These are phyloP conservation scores for Pterois miles DNA, from an alignment of 2,797 vertebrate species.

Conservation along the genomic window DNA sequence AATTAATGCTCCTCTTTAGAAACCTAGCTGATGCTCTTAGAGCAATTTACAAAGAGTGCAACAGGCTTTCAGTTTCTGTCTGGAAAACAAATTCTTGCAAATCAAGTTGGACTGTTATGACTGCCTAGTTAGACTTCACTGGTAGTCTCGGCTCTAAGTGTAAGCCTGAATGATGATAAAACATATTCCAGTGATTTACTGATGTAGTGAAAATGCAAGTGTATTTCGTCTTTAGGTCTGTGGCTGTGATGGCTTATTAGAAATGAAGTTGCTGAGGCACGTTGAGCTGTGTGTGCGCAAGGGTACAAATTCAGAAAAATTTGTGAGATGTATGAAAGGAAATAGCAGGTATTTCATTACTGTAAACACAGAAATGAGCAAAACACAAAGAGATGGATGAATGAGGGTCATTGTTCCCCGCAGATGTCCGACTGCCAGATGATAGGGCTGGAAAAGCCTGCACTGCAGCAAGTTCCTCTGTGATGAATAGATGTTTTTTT, in stretches of 20 bases:
- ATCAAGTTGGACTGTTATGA: slow-evolving; percentile 4
- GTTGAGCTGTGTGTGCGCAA: neutral
- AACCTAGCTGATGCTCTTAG: neutral
- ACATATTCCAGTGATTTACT: slow-evolving; percentile 10
- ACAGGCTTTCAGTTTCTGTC: slow-evolving; percentile 1
- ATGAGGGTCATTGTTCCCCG: slow-evolving; percentile 33
- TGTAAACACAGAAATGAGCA: slow-evolving; percentile 6
- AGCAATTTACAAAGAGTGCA: neutral
- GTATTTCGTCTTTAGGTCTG: neutral
- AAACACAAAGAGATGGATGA: neutral
- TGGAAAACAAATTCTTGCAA: slow-evolving; percentile 14
- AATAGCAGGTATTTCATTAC: neutral
- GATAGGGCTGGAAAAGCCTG: slow-evolving; percentile 5
- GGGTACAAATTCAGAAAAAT: neutral
- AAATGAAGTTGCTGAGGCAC: neutral
- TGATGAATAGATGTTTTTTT: slow-evolving; percentile 53
- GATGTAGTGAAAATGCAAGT: neutral
- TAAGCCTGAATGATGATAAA: neutral
- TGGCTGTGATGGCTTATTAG: neutral
- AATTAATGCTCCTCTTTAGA: neutral
- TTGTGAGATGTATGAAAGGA: neutral
- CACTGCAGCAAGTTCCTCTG: neutral
- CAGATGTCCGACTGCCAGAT: slow-evolving; percentile 3
- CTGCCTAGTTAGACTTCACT: slow-evolving; percentile 5
- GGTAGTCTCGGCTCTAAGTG: neutral